These are phyloP conservation scores for Tokudaia muenninki DNA, from an alignment of 2,797 vertebrate genomes.

Conservation along the genomic window DNA sequence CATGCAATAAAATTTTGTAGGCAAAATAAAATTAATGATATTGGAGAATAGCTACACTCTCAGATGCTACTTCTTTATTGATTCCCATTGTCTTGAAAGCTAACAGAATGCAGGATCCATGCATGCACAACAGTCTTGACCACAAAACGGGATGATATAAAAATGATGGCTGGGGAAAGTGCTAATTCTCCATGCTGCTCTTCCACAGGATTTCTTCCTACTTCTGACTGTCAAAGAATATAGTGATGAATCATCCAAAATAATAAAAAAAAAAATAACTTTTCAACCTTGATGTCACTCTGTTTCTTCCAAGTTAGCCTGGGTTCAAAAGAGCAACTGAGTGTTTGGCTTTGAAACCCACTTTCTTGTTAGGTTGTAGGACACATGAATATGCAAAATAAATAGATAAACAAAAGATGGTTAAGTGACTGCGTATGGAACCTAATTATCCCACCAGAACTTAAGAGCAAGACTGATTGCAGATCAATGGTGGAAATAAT, in stretches of 20 bases:
- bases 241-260: background rate
- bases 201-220: background rate
- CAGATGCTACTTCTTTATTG: background rate
- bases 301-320: slow-evolving; percentile 48
- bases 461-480: slow-evolving; percentile 15
- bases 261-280: background rate
- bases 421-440: slow-evolving; percentile 10
- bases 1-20: background rate
- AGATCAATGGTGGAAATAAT: background rate
- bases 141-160: background rate
- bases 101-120: background rate
- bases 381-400: background rate
- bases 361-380: background rate
- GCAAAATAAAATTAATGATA: background rate
- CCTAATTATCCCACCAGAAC: slow-evolving; percentile 41
- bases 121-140: background rate
- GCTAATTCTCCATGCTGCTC: background rate
- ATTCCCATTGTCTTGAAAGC: background rate
- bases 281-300: slow-evolving; percentile 29
- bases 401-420: slow-evolving; percentile 58
- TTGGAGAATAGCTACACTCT: background rate
- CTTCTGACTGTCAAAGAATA: background rate
- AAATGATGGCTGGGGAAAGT: background rate
- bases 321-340: slow-evolving; percentile 42
- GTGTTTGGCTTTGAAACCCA: background rate